Evolutionary conservation across 2,888 invertebrate species (phyloP).

Genomic region (Amphipoea oculea): DNA sequence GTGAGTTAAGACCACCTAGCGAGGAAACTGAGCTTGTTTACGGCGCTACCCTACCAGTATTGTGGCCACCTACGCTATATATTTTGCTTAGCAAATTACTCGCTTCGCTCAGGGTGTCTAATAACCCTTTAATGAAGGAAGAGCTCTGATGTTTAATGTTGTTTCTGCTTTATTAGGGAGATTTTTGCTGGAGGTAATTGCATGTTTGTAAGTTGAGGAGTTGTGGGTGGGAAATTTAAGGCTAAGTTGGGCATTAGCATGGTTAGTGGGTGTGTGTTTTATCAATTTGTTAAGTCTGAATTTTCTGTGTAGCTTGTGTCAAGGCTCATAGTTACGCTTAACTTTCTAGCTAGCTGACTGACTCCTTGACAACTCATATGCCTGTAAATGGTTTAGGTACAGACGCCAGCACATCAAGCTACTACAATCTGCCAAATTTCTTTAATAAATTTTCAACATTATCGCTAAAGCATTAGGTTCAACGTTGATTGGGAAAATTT

Average conservation of each 20-base stretch:
- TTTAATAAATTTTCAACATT: no score
- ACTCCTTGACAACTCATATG: background rate
- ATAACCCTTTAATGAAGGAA: conserved; percentile 89
- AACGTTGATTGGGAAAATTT: no score
- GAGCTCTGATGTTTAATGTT: conserved; percentile 68
- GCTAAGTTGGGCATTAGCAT: conserved; percentile 29
- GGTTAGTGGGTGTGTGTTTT: conserved; percentile 5
- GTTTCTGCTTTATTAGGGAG: conserved; percentile 65
- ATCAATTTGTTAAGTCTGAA: background rate
- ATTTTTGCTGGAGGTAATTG: conserved; percentile 64
- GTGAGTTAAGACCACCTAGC: conserved; percentile 90
- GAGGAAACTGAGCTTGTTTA: conserved; percentile 87
- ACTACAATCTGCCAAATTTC: no score
- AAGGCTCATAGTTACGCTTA: background rate
- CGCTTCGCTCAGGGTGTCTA: conserved; percentile 86
- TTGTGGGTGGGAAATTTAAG: conserved; percentile 21
- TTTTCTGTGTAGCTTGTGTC: background rate
- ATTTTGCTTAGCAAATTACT: conserved; percentile 90
- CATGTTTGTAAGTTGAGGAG: conserved; percentile 55
- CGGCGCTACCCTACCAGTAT: conserved; percentile 83
- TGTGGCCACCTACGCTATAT: conserved; percentile 88
- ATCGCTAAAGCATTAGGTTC: no score
- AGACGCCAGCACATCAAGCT: no score
- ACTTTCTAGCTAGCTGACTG: background rate
- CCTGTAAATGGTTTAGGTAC: background rate